Conservation (phyloP, 2,888 invertebrate species). For the Drosophila subquinaria region DNA sequence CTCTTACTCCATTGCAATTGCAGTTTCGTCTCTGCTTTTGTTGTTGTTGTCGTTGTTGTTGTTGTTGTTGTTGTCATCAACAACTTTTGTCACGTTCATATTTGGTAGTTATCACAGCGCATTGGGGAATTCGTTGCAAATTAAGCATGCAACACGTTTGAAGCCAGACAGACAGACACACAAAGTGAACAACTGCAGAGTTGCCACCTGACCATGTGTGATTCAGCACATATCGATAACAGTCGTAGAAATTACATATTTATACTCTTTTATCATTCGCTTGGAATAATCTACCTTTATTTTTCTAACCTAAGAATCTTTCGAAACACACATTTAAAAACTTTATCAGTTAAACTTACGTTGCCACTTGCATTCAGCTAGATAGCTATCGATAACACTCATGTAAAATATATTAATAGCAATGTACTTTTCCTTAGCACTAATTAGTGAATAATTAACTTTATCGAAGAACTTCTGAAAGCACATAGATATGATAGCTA, state of each 20-base stretch:
- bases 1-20: conserved; percentile 32
- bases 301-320: neutral
- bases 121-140: conserved; percentile 46
- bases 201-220: conserved; percentile 6
- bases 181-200: conserved; percentile 1
- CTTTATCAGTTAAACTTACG: neutral
- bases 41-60: conserved; percentile 12
- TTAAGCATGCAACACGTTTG: conserved; percentile 42
- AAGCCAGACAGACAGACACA: conserved; percentile 10
- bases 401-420: neutral
- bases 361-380: neutral
- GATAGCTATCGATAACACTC: neutral
- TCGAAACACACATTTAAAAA: neutral
- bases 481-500: no score
- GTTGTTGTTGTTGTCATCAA: conserved; percentile 46
- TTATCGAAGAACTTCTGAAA: neutral
- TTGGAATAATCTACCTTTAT: neutral
- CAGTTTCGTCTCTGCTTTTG: conserved; percentile 26
- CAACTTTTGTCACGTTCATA: conserved; percentile 62
- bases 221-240: conserved; percentile 11
- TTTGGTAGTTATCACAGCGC: conserved; percentile 56
- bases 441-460: neutral
- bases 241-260: neutral
- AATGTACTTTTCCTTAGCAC: neutral
- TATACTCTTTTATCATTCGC: neutral